Evolutionary conservation across 2,888 invertebrate species (phyloP).

Genomic region (Drosophila emarginata): DNA sequence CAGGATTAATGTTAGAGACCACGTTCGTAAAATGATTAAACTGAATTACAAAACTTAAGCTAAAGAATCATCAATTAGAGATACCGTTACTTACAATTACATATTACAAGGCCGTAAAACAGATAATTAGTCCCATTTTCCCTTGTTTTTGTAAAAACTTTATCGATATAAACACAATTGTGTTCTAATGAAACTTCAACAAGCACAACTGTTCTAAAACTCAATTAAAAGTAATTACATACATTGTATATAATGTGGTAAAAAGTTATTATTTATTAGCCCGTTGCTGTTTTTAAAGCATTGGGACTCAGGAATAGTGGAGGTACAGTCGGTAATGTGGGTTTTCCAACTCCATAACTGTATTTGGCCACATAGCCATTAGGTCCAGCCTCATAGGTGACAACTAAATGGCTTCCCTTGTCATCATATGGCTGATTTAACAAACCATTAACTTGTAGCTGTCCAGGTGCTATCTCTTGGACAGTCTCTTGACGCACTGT

Average conservation of each 20-base stretch:
- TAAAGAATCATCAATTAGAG: too few species aligned
- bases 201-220: not conserved
- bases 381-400: constrained; percentile 51
- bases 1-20: too few species aligned
- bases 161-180: too few species aligned
- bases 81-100: too few species aligned
- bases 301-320: constrained; percentile 24
- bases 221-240: not conserved
- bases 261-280: constrained; percentile 18
- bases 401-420: constrained; percentile 1
- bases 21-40: too few species aligned
- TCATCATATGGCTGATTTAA: constrained; percentile 17
- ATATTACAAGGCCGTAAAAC: too few species aligned
- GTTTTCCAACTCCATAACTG: constrained; percentile 14
- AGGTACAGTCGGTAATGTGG: constrained; percentile 3
- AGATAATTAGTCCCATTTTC: too few species aligned
- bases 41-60: too few species aligned
- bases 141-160: not conserved
- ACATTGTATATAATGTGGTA: not conserved
- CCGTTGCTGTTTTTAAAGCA: constrained; percentile 36
- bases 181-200: too few species aligned
- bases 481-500: constrained; percentile 40
- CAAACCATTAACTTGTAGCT: constrained; percentile 41
- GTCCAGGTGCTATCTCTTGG: constrained; percentile 36
- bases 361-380: constrained; percentile 54